Evolutionary conservation across 2,797 vertebrate species (phyloP).

Genomic region (Acropternis orthonyx): DNA sequence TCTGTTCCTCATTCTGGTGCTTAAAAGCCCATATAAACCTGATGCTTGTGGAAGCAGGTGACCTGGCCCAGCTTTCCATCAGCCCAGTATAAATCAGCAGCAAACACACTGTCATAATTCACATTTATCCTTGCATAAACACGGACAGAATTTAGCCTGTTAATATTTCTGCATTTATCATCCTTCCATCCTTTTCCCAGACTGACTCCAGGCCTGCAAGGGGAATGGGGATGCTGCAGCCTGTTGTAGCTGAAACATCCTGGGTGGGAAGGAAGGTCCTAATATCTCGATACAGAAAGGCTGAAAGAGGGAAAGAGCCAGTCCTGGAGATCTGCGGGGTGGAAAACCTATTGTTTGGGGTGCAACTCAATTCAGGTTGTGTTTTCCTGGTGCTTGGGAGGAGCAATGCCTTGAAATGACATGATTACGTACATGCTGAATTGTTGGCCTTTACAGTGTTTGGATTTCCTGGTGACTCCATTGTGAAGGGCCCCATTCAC

Average conservation of each 20-base stretch:
- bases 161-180: not conserved
- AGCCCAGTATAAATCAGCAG: not conserved
- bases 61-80: not conserved
- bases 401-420: not conserved
- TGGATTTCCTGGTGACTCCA: conserved; percentile 47
- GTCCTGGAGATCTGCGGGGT: not conserved
- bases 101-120: not conserved
- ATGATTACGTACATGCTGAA: not conserved
- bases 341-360: not conserved
- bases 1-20: not conserved
- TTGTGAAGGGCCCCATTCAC: conserved; percentile 40
- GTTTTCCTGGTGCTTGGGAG: conserved; percentile 9
- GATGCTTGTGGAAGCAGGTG: not conserved
- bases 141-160: not conserved
- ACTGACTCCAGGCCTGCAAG: fast-evolving
- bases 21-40: not conserved
- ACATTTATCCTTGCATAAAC: not conserved
- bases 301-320: not conserved
- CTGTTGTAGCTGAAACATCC: not conserved
- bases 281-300: not conserved
- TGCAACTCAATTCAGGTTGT: not conserved
- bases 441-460: conserved; percentile 16
- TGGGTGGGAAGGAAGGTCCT: not conserved
- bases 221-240: not conserved
- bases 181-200: not conserved